phyloP scores from a whole-genome alignment of 1,140 invertebrate species.

The Drosophila nannoptera region DNA sequence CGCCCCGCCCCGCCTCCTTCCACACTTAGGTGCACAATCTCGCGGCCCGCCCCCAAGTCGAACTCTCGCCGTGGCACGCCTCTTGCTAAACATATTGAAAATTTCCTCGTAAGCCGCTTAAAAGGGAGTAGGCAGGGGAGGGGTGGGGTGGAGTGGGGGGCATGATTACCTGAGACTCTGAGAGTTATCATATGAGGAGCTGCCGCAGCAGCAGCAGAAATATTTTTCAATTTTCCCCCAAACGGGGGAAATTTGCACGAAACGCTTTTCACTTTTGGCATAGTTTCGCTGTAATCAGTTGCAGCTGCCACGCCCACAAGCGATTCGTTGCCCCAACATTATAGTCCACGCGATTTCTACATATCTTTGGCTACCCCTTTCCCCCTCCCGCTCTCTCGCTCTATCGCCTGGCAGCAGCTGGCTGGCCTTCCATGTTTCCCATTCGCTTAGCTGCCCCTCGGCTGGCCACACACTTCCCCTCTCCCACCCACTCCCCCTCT shows the following conservation, averaged over 20 bases:
- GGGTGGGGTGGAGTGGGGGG: neutral
- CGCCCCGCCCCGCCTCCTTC: neutral
- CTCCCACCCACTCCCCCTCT: neutral
- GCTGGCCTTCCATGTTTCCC: neutral
- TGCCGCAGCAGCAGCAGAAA: too few relatives aligned
- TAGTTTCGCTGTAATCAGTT: too few relatives aligned
- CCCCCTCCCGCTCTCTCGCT: too few relatives aligned
- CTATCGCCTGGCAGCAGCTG: neutral
- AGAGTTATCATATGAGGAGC: neutral
- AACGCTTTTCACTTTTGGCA: too few relatives aligned
- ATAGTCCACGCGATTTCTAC: too few relatives aligned
- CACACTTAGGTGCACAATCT: slow-evolving; percentile 1
- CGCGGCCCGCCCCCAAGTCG: neutral
- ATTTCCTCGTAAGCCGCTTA: slow-evolving; percentile 1
- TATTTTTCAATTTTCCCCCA: too few relatives aligned
- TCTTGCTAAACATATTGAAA: neutral
- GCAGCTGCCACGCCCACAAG: too few relatives aligned
- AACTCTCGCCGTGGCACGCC: neutral
- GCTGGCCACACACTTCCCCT: neutral
- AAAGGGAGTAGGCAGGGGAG: neutral
- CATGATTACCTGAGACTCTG: neutral
- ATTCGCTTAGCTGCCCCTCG: neutral
- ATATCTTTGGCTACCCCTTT: too few relatives aligned
- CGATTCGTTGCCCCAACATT: too few relatives aligned
- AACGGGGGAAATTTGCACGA: too few relatives aligned